Conservation (phyloP, 2,888 invertebrate genomes). For the Apodemia mormo region DNA sequence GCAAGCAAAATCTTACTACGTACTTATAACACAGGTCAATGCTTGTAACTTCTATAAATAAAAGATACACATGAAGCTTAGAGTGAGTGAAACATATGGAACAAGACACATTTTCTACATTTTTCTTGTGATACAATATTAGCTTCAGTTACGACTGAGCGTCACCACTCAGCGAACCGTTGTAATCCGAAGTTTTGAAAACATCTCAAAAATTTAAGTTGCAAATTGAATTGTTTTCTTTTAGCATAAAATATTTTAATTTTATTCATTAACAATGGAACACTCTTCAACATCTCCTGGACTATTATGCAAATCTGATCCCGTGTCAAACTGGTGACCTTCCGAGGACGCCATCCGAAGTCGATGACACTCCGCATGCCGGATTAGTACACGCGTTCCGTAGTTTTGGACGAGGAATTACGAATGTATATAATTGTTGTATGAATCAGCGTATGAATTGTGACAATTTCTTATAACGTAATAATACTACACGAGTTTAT, state of each 20-base stretch:
- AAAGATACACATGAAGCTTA: too few relatives aligned
- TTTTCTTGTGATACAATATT: too few relatives aligned
- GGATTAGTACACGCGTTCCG: conserved; percentile 32
- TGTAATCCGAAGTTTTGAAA: too few relatives aligned
- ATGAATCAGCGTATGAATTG: conserved; percentile 18
- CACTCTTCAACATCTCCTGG: conserved; percentile 10
- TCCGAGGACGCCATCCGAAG: conserved; percentile 53
- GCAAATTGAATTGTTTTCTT: too few relatives aligned
- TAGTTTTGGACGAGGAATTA: not conserved
- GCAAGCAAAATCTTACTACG: too few relatives aligned
- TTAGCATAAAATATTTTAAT: too few relatives aligned
- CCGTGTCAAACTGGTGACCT: conserved; percentile 50
- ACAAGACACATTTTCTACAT: too few relatives aligned
- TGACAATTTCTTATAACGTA: not conserved
- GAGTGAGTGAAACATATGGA: too few relatives aligned
- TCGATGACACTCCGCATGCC: conserved; percentile 51
- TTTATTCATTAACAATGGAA: not conserved
- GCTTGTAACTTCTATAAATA: too few relatives aligned
- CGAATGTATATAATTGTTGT: not conserved
- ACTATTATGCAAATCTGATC: conserved; percentile 40
- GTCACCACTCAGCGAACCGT: too few relatives aligned
- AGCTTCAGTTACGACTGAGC: too few relatives aligned
- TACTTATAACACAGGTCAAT: too few relatives aligned
- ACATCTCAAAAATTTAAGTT: not conserved
- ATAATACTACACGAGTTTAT: conserved; percentile 16